These are phyloP conservation scores for Leptura quadrifasciata DNA, from an alignment of 2,888 invertebrate genomes.

Conservation along the genomic window DNA sequence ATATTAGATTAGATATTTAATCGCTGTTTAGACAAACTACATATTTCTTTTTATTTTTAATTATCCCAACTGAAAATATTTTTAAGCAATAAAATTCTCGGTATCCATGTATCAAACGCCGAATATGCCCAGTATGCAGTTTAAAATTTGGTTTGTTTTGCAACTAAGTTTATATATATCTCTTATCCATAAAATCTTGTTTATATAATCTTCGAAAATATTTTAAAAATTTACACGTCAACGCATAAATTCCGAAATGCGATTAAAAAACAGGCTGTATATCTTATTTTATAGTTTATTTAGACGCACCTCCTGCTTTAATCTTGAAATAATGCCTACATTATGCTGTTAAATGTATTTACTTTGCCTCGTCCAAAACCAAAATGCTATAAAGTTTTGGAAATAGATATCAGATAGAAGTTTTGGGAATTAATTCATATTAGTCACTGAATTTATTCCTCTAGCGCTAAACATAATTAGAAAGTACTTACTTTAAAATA, in stretches of 20 bases:
- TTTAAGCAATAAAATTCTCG: no score
- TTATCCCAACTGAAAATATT: no score
- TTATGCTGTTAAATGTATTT: background rate
- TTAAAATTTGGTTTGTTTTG: no score
- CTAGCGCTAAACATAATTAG: no score
- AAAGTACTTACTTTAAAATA: no score
- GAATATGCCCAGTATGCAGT: no score
- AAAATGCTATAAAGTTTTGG: background rate
- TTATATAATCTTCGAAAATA: constrained; percentile 1
- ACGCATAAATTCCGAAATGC: background rate
- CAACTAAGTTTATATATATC: constrained; percentile 23
- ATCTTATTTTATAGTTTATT: constrained; percentile 25
- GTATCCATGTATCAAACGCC: no score
- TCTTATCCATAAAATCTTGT: constrained; percentile 12
- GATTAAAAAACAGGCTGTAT: constrained; percentile 29
- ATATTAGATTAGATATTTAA: no score
- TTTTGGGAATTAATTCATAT: no score
- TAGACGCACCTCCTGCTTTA: constrained; percentile 8
- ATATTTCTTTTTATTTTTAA: no score
- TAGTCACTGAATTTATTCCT: no score
- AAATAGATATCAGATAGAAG: background rate
- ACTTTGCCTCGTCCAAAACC: background rate
- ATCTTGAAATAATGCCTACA: constrained; percentile 4
- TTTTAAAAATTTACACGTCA: constrained; percentile 33
- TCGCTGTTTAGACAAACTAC: no score